Conservation (phyloP, 2,797 vertebrate species). For the Rhynchonycteris naso region DNA sequence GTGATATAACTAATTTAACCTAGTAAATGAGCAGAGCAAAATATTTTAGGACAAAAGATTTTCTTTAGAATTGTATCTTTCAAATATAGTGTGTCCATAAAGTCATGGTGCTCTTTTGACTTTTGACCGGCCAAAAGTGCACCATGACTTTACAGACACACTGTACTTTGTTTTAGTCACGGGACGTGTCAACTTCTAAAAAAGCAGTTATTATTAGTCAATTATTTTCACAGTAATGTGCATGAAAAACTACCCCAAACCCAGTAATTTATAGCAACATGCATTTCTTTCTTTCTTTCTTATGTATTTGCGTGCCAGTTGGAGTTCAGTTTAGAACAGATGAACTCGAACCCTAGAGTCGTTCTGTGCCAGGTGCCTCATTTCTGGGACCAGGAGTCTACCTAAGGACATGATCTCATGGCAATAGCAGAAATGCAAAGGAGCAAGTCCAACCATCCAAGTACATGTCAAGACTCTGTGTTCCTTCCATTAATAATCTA, state of each 20-base stretch:
- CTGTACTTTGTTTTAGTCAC: background rate
- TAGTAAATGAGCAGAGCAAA: slow-evolving; percentile 27
- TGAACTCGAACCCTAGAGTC: background rate
- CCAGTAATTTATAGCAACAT: background rate
- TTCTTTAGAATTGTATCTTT: background rate
- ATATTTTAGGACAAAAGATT: slow-evolving; percentile 10
- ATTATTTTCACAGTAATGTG: background rate
- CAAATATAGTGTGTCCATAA: too few species aligned
- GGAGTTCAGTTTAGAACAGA: background rate
- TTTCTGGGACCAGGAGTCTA: background rate
- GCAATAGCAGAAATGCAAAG: background rate
- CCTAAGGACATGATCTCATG: background rate
- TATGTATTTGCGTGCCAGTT: background rate
- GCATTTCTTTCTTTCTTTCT: slow-evolving; percentile 26
- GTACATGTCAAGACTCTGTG: background rate
- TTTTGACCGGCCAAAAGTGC: too few species aligned
- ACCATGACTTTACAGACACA: too few species aligned
- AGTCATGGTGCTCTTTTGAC: too few species aligned
- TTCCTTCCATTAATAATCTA: background rate
- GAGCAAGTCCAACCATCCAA: background rate
- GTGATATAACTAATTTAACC: slow-evolving; percentile 23
- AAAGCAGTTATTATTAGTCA: background rate
- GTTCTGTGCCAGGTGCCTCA: background rate
- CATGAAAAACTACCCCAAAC: background rate
- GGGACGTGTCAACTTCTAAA: background rate